Base-by-base conservation (phyloP, 2,113 vertebrate genomes). In the Atractosteus spatula region DNA sequence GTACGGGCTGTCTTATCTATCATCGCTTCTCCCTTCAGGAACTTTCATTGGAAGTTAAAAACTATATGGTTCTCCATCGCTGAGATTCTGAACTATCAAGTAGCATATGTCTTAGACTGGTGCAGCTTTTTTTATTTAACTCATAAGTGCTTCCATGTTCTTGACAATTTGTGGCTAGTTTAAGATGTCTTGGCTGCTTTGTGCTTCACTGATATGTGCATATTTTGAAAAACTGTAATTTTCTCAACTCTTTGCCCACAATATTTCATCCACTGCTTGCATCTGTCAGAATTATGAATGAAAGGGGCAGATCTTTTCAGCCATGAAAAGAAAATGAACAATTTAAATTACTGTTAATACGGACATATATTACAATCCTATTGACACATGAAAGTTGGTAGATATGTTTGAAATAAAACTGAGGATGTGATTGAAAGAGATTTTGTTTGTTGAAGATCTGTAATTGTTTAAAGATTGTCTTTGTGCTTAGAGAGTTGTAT, bases 71-170 rank as follows among this genome's bases (percentile, higher is more conserved):
- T 79, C 75, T 76, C 76, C 66, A 71, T 79, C 78, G 56, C 62
- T 71, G 47, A 64, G 51, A 76, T 57, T 71, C 69, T 47, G 51
- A 64, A 75, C 71, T 73, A 57, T 88, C 79, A 83, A 85, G 81
- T 76, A 82, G 86, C 81, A 71, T 70, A 82, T 85, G 83, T 76
- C 80, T 74, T 74, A 80, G 82, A 78, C 71, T 41, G 44, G 68
- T 69, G 0, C 89, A 90, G 89, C 84, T 87, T 93, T 91, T 91
- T 82, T 82, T 77, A 88, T 90, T 92, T 90, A 85, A 77, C 77
- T 67, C 82, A 72, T 87, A 91, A 92, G 72, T 88, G 82, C 84
- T 92, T 89, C 90, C 88, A 85, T 89, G 86, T 83, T 88, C 79
- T 78, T 83, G 84, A 82, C 81, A 82, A 83, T 89, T 91, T 93